Evolutionary conservation across 2,797 vertebrate species (phyloP), one percentile per base, ranked within the genome.

Genomic region (Chrosomus eos): DNA sequence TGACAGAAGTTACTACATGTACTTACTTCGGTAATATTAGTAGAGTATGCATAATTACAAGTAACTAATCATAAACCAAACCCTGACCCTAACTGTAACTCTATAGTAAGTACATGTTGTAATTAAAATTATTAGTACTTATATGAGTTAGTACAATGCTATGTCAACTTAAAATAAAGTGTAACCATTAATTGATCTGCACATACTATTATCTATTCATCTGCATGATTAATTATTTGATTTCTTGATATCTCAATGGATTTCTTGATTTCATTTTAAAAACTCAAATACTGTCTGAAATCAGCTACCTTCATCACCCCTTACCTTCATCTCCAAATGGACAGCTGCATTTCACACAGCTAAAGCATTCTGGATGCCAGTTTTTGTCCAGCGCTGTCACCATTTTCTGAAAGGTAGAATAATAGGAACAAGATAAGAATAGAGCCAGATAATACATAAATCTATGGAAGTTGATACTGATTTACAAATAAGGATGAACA

Each of bases 281-380:
- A 38, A 11, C 36, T n/a, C 16, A 79, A 10, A 48, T 40, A 76
- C 14, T 7, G 23, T 16, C n/a, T 11, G 23, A 81, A 51, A 51
- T 72, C 14, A 67, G 3, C 3, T 23, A 11, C 7, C 40, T 19
- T 23, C 5, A 48, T 31, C 38, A 55, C 3, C 23, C 3, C 13
- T 2, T 93, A 97, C 97, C 97, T 95, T 98, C 97, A 55, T 97
- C 97, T 88, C 97, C 97, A 43, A 98, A 97, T 7, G 95, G 92
- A 26, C 95, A 94, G 88, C 95, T 95, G 85, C 97, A 98, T 83
- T 97, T 97, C 7, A 97, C 95, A 40, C 97, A 98, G 92, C 96
- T 97, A 92, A 98, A 98, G 87, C 97, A 97, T 92, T 98, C 97
- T 0, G 97, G 97, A 90, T 98, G 97, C 97, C 97, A 98, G 90